A percentile compares a stretch with the other conserved stretches of the same genome.
These are phyloP conservation scores for Incurvaria masculella DNA, from an alignment of 2,888 invertebrate species.

Conservation along the genomic window DNA sequence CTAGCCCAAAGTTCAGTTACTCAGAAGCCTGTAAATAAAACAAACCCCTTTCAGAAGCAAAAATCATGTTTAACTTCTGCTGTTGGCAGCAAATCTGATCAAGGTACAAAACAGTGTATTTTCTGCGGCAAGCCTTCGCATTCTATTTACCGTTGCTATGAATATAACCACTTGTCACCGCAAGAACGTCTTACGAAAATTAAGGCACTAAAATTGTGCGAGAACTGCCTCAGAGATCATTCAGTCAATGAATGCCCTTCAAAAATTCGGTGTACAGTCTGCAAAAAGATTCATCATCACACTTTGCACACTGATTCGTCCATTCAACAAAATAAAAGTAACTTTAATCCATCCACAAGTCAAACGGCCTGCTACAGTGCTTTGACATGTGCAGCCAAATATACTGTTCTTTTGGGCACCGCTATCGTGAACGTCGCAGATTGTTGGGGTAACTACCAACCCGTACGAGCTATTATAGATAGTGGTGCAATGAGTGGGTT, in stretches of 20 bases:
- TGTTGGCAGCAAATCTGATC: background rate
- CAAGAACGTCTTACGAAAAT: background rate
- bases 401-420: conserved; percentile 4
- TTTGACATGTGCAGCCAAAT: background rate
- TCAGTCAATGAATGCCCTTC: background rate
- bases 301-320: conserved; percentile 1
- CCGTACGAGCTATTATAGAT: conserved; percentile 5
- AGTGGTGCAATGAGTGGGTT: conserved; percentile 7
- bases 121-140: background rate
- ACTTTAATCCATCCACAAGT: too few relatives aligned
- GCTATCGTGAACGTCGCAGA: background rate
- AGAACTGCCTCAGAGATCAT: conserved; percentile 3
- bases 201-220: background rate
- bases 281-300: conserved; percentile 6
- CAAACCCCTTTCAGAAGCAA: background rate
- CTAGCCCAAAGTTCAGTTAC: too few relatives aligned
- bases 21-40: background rate
- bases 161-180: background rate
- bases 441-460: background rate
- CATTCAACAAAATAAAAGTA: background rate
- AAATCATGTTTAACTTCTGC: background rate
- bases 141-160: background rate
- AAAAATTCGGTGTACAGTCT: conserved; percentile 1
- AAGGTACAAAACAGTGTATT: background rate
- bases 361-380: background rate